Evolutionary conservation across 2,797 vertebrate species (phyloP).

Genomic region (Labeo calbasu): DNA sequence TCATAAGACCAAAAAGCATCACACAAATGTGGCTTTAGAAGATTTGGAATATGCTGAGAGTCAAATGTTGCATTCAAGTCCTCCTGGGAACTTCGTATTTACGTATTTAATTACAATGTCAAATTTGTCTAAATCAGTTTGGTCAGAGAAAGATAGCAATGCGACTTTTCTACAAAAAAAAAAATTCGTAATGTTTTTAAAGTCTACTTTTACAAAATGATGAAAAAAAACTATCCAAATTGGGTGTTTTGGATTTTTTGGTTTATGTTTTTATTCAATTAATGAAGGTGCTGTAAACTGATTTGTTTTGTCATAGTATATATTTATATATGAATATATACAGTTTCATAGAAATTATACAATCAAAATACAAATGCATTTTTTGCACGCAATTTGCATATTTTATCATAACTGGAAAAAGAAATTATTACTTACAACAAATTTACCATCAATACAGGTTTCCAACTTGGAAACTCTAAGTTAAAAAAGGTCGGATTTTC

Average conservation of each 20-base stretch:
- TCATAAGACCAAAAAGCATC: not conserved
- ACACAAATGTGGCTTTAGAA: not conserved
- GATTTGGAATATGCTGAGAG: not conserved
- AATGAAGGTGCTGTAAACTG: too few species aligned
- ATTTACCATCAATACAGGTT: too few species aligned
- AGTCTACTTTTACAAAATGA: not conserved
- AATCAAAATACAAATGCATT: not conserved
- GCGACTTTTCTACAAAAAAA: not conserved
- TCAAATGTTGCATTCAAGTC: not conserved
- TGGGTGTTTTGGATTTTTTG: not conserved
- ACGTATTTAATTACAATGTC: not conserved
- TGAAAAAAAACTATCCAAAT: not conserved
- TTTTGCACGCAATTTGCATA: not conserved
- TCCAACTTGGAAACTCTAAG: too few species aligned
- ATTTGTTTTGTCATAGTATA: too few species aligned
- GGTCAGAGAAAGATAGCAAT: not conserved
- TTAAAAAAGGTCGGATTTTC: too few species aligned
- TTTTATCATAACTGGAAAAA: not conserved
- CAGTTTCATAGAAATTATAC: not conserved
- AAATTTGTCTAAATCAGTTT: not conserved
- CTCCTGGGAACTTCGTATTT: not conserved
- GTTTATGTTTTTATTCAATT: not conserved
- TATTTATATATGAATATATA: too few species aligned
- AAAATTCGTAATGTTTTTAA: not conserved
- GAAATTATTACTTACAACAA: too few species aligned